Base-by-base conservation (phyloP, 2,888 invertebrate species). In the Psococerastis gibbosa region DNA sequence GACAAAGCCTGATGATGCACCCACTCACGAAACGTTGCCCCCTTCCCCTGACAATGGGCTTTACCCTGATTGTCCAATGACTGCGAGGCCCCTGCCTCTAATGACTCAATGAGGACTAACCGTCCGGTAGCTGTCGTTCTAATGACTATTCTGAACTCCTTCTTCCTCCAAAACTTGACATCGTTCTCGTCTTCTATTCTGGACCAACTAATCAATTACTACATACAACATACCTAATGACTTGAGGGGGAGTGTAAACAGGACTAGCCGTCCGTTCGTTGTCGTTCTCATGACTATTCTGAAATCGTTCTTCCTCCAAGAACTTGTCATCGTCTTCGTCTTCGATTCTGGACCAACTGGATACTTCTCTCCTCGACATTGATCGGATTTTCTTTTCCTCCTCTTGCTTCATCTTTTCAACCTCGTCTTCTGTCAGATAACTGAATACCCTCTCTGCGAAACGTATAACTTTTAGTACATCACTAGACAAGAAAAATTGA, bases 391-490 rank as follows among this genome's bases (percentile, higher is more conserved):
- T 87, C 62, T 72, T 75, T 57, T 85, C 84, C 71, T 91, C 91
- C 68, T 91, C 89, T 59, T 87, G 87, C 66, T 79, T 84, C 72
- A 91, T 75, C 66, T 84, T 80, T 68, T 88, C 87, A 56, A 92
- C 77, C 70, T 92, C 92, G 67, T 88, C 87, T 61, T 82, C 79
- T 61, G 87, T 89, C 60, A 91, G 71, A 68, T 88, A 91, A 64
- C 84, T 83, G 69, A 91, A 91, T 60, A 84, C 80, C 74, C 85
- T 85, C 53, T 83, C 88, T 85, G 66, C 23, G 67, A 69, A 54
- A 43, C n/a, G n/a, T n/a, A n/a, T n/a, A n/a, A n/a, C n/a, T n/a
- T n/a, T n/a, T n/a, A n/a, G n/a, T n/a, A n/a, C n/a, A n/a, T n/a
- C n/a, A n/a, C n/a, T 15, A 18, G 38, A 20, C 15, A 38, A 38